phyloP scores from a whole-genome alignment of 2,888 invertebrate genomes.

The Dolichomitus sp. region DNA sequence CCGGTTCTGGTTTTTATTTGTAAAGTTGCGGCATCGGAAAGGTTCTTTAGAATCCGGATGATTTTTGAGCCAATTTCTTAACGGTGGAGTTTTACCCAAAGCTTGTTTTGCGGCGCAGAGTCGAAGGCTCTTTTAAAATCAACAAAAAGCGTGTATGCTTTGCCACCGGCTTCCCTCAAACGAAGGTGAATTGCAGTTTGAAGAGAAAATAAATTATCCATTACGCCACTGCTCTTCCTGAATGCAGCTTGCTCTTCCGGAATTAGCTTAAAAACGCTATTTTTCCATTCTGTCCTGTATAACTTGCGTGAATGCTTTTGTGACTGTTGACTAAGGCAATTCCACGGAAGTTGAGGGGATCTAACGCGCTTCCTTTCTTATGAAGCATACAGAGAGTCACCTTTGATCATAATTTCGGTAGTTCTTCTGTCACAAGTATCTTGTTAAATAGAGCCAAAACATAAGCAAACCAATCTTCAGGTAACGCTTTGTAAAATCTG shows the following conservation, averaged over 20 bases:
- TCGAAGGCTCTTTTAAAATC: too few species aligned
- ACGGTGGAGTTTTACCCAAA: constrained; percentile 2
- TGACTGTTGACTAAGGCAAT: not conserved
- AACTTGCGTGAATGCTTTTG: not conserved
- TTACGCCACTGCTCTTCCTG: constrained; percentile 9
- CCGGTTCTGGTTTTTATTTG: too few species aligned
- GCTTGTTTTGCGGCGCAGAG: not conserved
- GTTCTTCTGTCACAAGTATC: too few species aligned
- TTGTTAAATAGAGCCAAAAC: not conserved
- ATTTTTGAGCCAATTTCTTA: constrained; percentile 1
- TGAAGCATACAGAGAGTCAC: too few species aligned
- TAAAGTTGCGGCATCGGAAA: too few species aligned
- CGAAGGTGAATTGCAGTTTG: not conserved
- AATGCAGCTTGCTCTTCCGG: constrained; percentile 16
- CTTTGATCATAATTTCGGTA: too few species aligned
- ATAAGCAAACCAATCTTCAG: not conserved
- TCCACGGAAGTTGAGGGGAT: constrained; percentile 18
- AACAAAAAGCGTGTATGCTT: not conserved
- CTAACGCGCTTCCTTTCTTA: too few species aligned
- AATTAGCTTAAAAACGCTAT: not conserved
- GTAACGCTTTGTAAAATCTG: not conserved
- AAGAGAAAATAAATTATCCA: not conserved
- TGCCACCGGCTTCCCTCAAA: not conserved
- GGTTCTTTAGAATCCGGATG: not conserved
- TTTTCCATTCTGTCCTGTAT: not conserved